A percentile compares a stretch with the other conserved stretches of the same genome.
Evolutionary conservation across 2,113 vertebrate species (phyloP).

Genomic region (Hydrolagus affinis): DNA sequence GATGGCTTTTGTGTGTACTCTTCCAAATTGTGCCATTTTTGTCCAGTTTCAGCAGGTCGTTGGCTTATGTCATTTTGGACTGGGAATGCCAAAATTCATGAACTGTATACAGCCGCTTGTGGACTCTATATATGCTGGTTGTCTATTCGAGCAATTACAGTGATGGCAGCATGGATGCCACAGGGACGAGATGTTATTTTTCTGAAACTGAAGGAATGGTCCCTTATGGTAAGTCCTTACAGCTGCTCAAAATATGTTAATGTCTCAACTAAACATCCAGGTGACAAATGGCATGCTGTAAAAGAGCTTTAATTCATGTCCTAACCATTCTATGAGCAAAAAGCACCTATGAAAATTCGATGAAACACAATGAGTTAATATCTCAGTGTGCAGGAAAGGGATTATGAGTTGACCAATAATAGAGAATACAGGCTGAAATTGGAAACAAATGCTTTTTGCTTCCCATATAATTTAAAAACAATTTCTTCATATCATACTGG

Average conservation of each 20-base stretch:
- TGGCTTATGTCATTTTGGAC: conserved; percentile 99
- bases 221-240: conserved; percentile 74
- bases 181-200: conserved; percentile 91
- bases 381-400: too few relatives aligned
- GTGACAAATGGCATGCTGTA: background rate
- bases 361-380: too few relatives aligned
- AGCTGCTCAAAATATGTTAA: background rate
- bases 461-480: too few relatives aligned
- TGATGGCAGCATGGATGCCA: conserved; percentile 94
- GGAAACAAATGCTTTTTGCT: too few relatives aligned
- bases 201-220: conserved; percentile 95
- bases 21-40: background rate
- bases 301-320: too few relatives aligned
- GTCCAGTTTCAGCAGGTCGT: conserved; percentile 83
- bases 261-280: background rate
- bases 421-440: too few relatives aligned
- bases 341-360: too few relatives aligned
- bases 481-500: too few relatives aligned
- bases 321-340: too few relatives aligned
- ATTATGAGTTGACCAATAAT: too few relatives aligned
- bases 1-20: too few relatives aligned
- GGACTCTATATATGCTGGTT: conserved; percentile 97
- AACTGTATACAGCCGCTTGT: conserved; percentile 93
- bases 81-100: conserved; percentile 91
- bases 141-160: conserved; percentile 81